Conservation (phyloP, 2,888 invertebrate genomes). For the Philaethria dido region DNA sequence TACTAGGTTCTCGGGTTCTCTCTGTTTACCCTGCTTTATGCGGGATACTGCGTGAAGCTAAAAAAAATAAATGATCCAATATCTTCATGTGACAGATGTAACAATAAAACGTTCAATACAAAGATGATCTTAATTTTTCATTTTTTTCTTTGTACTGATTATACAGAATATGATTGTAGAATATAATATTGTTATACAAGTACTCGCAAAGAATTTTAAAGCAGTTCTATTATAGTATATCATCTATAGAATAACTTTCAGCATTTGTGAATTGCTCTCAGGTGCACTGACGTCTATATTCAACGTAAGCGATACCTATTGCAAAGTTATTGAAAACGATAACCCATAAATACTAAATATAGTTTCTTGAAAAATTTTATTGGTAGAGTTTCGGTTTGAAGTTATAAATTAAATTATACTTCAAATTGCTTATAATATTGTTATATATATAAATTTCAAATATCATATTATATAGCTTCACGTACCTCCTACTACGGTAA, state of each 20-base stretch:
- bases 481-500: too few relatives aligned
- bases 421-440: background rate
- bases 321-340: conserved; percentile 31
- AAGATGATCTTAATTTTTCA: background rate
- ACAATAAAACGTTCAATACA: too few relatives aligned
- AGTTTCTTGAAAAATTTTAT: conserved; percentile 4
- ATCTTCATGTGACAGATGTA: too few relatives aligned
- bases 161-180: background rate
- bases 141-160: too few relatives aligned
- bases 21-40: too few relatives aligned
- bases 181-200: background rate
- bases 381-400: background rate
- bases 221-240: conserved; percentile 1
- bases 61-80: too few relatives aligned
- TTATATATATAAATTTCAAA: too few relatives aligned
- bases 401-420: conserved; percentile 3
- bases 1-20: too few relatives aligned
- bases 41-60: too few relatives aligned
- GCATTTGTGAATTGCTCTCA: conserved; percentile 25
- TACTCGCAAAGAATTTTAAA: background rate
- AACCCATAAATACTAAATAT: conserved; percentile 21
- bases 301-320: conserved; percentile 22
- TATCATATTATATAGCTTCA: too few relatives aligned
- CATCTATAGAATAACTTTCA: conserved; percentile 23
- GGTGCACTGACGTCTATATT: conserved; percentile 32